A percentile compares a stretch with the other conserved stretches of the same genome.
Evolutionary conservation across 2,888 invertebrate genomes (phyloP).

Genomic region (Brachynemurus nebulosus): DNA sequence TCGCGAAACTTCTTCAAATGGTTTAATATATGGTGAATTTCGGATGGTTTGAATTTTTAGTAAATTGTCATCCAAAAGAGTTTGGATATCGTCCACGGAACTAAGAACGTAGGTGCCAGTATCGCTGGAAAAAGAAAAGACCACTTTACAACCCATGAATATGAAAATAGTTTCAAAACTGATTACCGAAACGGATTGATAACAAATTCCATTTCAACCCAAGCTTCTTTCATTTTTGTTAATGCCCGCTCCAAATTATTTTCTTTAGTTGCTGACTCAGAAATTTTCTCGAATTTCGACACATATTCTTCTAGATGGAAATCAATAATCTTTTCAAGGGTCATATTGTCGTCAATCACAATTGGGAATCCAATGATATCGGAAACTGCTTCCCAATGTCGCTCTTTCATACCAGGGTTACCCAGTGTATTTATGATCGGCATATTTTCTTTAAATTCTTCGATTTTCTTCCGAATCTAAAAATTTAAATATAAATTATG

Average conservation of each 20-base stretch:
- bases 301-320: constrained; percentile 82
- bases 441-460: constrained; percentile 72
- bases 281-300: constrained; percentile 78
- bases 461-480: constrained; percentile 51
- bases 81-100: constrained; percentile 85
- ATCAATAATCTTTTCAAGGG: constrained; percentile 75
- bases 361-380: constrained; percentile 92
- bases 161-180: not conserved
- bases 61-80: constrained; percentile 86
- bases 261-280: constrained; percentile 92
- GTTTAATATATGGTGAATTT: constrained; percentile 91
- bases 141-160: not conserved
- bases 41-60: constrained; percentile 97
- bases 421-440: constrained; percentile 88
- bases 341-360: constrained; percentile 65
- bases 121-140: constrained; percentile 39
- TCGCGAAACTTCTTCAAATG: constrained; percentile 63
- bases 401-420: constrained; percentile 82
- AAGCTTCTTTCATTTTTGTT: constrained; percentile 81
- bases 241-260: constrained; percentile 82
- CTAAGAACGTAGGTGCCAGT: constrained; percentile 85
- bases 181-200: constrained; percentile 55
- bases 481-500: not conserved
- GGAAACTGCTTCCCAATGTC: constrained; percentile 91
- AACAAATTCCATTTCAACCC: constrained; percentile 67